These are phyloP conservation scores for Eptesicus fuscus DNA, from an alignment of 2,113 vertebrate genomes.

Conservation along the genomic window DNA sequence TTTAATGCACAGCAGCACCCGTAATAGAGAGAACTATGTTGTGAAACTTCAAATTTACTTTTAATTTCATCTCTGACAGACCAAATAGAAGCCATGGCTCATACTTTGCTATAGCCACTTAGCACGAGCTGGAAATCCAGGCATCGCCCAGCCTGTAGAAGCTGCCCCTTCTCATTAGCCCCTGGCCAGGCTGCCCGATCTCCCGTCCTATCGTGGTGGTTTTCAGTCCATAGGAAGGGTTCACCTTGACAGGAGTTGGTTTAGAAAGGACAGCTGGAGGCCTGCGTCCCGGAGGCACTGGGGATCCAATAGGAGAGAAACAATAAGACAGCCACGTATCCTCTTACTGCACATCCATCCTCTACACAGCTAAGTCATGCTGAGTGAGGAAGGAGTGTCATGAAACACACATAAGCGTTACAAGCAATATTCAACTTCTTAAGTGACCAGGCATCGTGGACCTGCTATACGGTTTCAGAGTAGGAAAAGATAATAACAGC, in stretches of 20 bases:
- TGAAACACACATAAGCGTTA: neutral
- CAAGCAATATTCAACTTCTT: neutral
- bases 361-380: neutral
- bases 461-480: neutral
- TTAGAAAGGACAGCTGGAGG: neutral
- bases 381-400: neutral
- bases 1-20: slow-evolving; percentile 60
- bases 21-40: slow-evolving; percentile 74
- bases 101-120: slow-evolving; percentile 60
- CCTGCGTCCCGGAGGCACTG: neutral
- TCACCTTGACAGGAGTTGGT: neutral
- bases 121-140: slow-evolving; percentile 22
- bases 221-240: neutral
- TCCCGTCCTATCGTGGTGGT: neutral
- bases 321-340: neutral
- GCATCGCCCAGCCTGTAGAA: neutral
- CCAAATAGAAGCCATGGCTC: slow-evolving; percentile 64
- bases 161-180: neutral
- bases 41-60: slow-evolving; percentile 76
- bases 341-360: neutral
- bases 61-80: slow-evolving; percentile 73
- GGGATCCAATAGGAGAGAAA: neutral
- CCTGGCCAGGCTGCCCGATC: neutral
- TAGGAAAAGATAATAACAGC: neutral
- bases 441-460: neutral